Evolutionary conservation across 2,888 invertebrate genomes (phyloP).

Genomic region (Lepidonotus clava): DNA sequence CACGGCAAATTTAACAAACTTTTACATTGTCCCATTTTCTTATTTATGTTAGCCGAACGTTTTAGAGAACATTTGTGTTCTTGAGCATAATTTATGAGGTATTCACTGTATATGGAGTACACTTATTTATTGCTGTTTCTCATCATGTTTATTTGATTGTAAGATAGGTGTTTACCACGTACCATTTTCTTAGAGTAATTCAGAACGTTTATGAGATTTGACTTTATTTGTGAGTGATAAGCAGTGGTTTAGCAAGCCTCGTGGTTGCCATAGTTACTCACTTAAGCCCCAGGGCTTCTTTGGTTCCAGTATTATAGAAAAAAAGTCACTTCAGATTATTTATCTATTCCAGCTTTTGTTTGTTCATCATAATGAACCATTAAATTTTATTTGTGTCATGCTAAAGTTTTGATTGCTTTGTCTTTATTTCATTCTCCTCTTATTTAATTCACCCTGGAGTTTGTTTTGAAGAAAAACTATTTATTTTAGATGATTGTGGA

Average conservation of each 20-base stretch:
- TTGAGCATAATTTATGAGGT: constrained; percentile 58
- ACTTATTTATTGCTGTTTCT: constrained; percentile 59
- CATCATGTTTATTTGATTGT: constrained; percentile 57
- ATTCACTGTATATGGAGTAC: constrained; percentile 58
- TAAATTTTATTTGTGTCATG: constrained; percentile 60
- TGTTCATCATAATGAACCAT: constrained; percentile 58
- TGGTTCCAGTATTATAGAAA: constrained; percentile 48
- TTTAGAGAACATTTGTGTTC: constrained; percentile 58
- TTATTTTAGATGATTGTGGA: constrained; percentile 51
- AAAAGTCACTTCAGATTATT: constrained; percentile 49
- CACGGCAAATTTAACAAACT: constrained; percentile 59
- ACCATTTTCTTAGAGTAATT: constrained; percentile 5
- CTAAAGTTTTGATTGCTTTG: constrained; percentile 58
- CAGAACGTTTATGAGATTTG: constrained; percentile 37
- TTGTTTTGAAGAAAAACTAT: constrained; percentile 26
- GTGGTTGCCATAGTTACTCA: constrained; percentile 49
- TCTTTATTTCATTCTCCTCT: constrained; percentile 57
- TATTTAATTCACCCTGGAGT: constrained; percentile 51
- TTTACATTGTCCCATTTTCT: constrained; percentile 59
- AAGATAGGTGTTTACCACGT: constrained; percentile 51
- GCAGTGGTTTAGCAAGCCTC: constrained; percentile 46
- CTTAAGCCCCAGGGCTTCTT: constrained; percentile 18
- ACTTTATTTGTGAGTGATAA: constrained; percentile 53
- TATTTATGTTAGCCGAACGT: constrained; percentile 51
- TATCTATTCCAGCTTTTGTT: constrained; percentile 56